Percentiles rank a stretch among this genome's conserved stretches.
These are phyloP conservation scores for Tragelaphus oryx DNA, from an alignment of 2,797 vertebrate species.

Conservation along the genomic window DNA sequence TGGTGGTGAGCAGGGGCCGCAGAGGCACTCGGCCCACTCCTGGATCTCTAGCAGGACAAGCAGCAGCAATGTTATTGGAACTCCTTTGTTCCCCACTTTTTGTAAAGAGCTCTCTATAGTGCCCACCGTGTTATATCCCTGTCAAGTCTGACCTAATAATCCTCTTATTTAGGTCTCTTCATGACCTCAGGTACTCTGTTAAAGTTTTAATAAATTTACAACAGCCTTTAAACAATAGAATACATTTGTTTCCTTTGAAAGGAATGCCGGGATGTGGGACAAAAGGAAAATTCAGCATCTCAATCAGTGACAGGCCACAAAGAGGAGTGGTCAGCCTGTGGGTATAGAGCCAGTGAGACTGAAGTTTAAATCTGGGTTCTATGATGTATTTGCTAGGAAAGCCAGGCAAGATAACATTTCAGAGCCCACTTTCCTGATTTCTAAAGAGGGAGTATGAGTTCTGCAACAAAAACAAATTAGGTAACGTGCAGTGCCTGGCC, in stretches of 20 bases:
- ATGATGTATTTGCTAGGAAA: neutral
- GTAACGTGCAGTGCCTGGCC: neutral
- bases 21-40: neutral
- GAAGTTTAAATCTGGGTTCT: neutral
- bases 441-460: neutral
- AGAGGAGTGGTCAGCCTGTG: neutral
- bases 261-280: neutral
- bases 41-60: neutral
- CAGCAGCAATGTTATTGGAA: neutral
- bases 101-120: neutral
- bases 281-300: neutral
- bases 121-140: neutral
- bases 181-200: neutral
- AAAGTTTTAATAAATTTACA: neutral
- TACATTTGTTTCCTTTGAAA: neutral
- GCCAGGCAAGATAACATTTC: neutral
- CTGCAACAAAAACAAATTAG: neutral
- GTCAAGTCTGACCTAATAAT: neutral
- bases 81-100: neutral
- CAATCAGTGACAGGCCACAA: neutral
- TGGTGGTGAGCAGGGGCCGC: accelerated
- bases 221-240: neutral
- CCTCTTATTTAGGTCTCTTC: neutral
- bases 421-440: neutral
- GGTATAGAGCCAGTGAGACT: neutral